phyloP scores from a whole-genome alignment of 2,797 vertebrate genomes.

The Erpetoichthys calabaricus region DNA sequence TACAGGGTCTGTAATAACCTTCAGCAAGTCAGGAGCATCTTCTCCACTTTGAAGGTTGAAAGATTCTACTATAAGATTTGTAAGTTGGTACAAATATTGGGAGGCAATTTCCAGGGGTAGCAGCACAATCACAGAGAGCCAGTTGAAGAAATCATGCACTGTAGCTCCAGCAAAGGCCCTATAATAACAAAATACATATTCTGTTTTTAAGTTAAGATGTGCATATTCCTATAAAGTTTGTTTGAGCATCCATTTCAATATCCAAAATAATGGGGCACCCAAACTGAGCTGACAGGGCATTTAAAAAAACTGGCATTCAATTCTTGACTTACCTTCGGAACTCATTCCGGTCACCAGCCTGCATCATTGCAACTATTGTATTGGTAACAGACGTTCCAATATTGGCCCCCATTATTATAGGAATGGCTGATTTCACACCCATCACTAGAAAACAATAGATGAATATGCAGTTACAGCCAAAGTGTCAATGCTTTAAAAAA shows the following conservation, averaged over 20 bases:
- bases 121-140: constrained; percentile 77
- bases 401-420: constrained; percentile 94
- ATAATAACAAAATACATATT: background rate
- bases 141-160: constrained; percentile 95
- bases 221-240: too few species aligned
- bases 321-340: constrained; percentile 71
- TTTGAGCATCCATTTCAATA: background rate
- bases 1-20: constrained; percentile 88
- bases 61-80: constrained; percentile 52
- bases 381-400: constrained; percentile 95
- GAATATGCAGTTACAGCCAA: background rate
- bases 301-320: background rate
- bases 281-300: background rate
- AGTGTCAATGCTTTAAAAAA: background rate
- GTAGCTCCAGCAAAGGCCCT: constrained; percentile 93
- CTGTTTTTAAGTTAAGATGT: too few species aligned
- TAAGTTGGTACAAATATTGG: constrained; percentile 66
- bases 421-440: constrained; percentile 67
- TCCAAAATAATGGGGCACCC: background rate
- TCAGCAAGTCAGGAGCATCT: constrained; percentile 76
- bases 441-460: constrained; percentile 54
- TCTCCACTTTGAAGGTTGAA: constrained; percentile 77
- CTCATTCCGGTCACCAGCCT: constrained; percentile 81
- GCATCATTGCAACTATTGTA: constrained; percentile 91
- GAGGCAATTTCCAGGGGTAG: constrained; percentile 73